Evolutionary conservation across 2,113 vertebrate species (phyloP).

Genomic region (Hipposideros armiger): DNA sequence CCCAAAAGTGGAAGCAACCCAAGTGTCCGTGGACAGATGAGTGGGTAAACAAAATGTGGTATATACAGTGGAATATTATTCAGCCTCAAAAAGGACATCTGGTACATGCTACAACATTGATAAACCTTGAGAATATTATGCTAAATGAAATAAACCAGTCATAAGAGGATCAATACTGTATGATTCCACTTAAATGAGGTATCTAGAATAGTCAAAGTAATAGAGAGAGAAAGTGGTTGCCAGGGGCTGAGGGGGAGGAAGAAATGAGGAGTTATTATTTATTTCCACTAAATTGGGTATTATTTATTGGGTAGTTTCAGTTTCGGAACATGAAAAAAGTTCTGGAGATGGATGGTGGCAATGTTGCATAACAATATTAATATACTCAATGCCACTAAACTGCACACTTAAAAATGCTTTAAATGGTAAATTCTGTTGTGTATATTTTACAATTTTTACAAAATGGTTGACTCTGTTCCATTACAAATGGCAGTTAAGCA

Average conservation of each 20-base stretch:
- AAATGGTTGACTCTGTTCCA: background rate
- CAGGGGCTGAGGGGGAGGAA: background rate
- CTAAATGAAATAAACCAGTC: constrained; percentile 10
- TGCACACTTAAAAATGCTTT: background rate
- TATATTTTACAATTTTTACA: background rate
- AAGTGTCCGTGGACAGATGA: background rate
- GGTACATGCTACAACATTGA: background rate
- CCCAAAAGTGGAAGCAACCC: constrained; percentile 14
- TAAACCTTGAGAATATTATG: background rate
- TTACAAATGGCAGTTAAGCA: constrained; percentile 29
- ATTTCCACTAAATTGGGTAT: background rate
- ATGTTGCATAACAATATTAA: background rate
- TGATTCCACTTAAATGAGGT: background rate
- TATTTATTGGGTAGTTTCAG: background rate
- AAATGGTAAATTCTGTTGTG: background rate
- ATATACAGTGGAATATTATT: background rate
- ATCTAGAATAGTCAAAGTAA: background rate
- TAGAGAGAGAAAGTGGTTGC: constrained; percentile 18
- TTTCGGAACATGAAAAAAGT: background rate
- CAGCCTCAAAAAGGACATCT: constrained; percentile 33
- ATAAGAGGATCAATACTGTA: background rate
- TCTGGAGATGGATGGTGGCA: background rate
- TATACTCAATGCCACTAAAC: background rate
- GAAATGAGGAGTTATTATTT: background rate
- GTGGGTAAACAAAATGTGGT: background rate